Conservation (phyloP, 2,888 invertebrate genomes). For the Pyrochroa serraticornis region DNA sequence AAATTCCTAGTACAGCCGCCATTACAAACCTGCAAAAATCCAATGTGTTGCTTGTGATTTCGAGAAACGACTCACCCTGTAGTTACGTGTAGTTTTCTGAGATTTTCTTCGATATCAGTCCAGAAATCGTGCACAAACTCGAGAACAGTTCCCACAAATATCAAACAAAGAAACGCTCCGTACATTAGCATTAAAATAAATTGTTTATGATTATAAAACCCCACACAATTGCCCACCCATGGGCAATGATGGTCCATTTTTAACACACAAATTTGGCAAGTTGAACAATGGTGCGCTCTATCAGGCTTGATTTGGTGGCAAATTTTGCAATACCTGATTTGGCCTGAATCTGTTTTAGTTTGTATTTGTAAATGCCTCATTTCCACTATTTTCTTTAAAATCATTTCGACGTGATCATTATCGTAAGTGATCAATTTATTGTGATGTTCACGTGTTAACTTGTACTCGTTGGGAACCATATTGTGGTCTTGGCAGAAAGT, state of each 20-base stretch:
- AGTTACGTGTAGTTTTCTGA: slow-evolving; percentile 1
- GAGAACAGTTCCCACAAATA: slow-evolving; percentile 18
- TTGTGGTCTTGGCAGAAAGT: slow-evolving; percentile 29
- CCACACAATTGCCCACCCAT: slow-evolving; percentile 48
- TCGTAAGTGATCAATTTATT: slow-evolving; percentile 11
- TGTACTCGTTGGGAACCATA: slow-evolving; percentile 35
- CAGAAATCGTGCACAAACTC: slow-evolving; percentile 9
- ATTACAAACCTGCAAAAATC: slow-evolving; percentile 30
- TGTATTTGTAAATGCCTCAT: slow-evolving; percentile 70
- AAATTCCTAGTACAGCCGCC: slow-evolving; percentile 24
- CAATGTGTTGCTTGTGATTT: neutral
- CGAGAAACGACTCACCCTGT: slow-evolving; percentile 12
- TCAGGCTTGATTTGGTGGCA: slow-evolving; percentile 49
- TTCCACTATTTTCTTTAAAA: slow-evolving; percentile 26
- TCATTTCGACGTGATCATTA: slow-evolving; percentile 19
- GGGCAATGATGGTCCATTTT: slow-evolving; percentile 53
- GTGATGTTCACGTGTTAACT: slow-evolving; percentile 27
- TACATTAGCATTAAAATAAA: slow-evolving; percentile 44
- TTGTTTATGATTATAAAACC: slow-evolving; percentile 45
- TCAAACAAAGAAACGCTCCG: slow-evolving; percentile 31
- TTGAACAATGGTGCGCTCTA: slow-evolving; percentile 48
- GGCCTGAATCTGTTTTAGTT: slow-evolving; percentile 72
- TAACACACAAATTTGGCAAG: slow-evolving; percentile 44
- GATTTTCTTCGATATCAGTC: neutral
- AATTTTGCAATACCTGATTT: slow-evolving; percentile 63